phyloP scores from a whole-genome alignment of 2,888 invertebrate genomes.

The Apoda limacodes region DNA sequence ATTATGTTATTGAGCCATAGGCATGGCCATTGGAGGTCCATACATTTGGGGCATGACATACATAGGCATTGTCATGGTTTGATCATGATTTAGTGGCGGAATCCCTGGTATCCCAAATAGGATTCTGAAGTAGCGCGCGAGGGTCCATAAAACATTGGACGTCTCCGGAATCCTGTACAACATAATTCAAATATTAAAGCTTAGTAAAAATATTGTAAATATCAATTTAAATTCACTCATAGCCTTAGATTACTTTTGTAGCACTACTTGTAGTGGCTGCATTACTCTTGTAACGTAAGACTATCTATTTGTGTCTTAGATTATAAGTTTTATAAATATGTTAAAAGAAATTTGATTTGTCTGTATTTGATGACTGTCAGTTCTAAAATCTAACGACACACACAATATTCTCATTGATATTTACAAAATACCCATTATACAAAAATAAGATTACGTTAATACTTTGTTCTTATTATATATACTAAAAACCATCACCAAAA shows the following conservation, averaged over 20 bases:
- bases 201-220: slow-evolving; percentile 29
- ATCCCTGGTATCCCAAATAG: slow-evolving; percentile 53
- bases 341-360: too few relatives aligned
- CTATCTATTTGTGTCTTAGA: slow-evolving; percentile 1
- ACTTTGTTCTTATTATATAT: slow-evolving; percentile 19
- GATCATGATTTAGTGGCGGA: slow-evolving; percentile 47
- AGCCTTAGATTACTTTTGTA: too few relatives aligned
- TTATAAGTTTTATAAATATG: too few relatives aligned
- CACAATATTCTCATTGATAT: slow-evolving; percentile 43
- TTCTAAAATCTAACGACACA: slow-evolving; percentile 7
- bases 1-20: slow-evolving; percentile 38
- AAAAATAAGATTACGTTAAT: too few relatives aligned
- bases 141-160: slow-evolving; percentile 66
- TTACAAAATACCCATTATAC: slow-evolving; percentile 37
- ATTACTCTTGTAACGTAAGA: too few relatives aligned
- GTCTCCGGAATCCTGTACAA: slow-evolving; percentile 63
- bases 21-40: slow-evolving; percentile 22
- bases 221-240: too few relatives aligned
- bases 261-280: too few relatives aligned
- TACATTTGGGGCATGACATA: slow-evolving; percentile 58
- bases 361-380: too few relatives aligned
- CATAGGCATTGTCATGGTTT: slow-evolving; percentile 59
- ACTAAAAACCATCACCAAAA: slow-evolving; percentile 20
- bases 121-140: slow-evolving; percentile 65
- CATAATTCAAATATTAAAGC: slow-evolving; percentile 31